Percentiles rank a stretch among this genome's conserved stretches.
Evolutionary conservation across 2,888 invertebrate species (phyloP).

Genomic region (Watsonalla binaria): DNA sequence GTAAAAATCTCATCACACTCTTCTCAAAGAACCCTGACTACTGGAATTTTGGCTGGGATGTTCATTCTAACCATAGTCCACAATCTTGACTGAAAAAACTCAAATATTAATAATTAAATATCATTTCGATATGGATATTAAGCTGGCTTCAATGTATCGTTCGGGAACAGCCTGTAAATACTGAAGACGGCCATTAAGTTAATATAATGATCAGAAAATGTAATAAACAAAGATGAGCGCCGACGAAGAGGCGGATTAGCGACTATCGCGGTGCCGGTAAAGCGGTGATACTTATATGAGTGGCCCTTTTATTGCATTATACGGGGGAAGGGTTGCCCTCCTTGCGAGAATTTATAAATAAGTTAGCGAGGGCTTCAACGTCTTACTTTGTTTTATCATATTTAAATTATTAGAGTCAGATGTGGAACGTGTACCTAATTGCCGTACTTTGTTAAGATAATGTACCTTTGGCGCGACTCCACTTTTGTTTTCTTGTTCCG

Average conservation of each 20-base stretch:
- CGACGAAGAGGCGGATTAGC: conserved; percentile 64
- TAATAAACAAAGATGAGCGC: conserved; percentile 61
- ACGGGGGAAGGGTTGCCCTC: conserved; percentile 63
- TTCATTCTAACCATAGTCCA: too few relatives aligned
- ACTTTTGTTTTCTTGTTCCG: conserved; percentile 77
- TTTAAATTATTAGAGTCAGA: conserved; percentile 79
- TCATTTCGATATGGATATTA: too few relatives aligned
- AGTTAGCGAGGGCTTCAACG: conserved; percentile 65
- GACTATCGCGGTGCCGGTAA: conserved; percentile 67
- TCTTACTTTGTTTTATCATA: conserved; percentile 78
- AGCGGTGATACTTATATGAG: conserved; percentile 76
- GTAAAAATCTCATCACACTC: too few relatives aligned
- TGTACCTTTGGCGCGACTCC: conserved; percentile 77
- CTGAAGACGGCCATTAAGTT: conserved; percentile 5
- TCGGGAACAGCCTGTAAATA: not conserved
- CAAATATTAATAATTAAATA: too few relatives aligned
- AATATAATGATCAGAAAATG: conserved; percentile 41
- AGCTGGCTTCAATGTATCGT: too few relatives aligned
- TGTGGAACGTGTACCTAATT: conserved; percentile 79
- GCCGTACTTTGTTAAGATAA: conserved; percentile 79
- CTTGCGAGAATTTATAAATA: conserved; percentile 74
- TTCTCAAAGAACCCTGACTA: too few relatives aligned
- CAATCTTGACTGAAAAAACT: too few relatives aligned
- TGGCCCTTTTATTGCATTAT: conserved; percentile 77
- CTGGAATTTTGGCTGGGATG: too few relatives aligned